Percentiles rank a stretch among this genome's conserved stretches.
These are phyloP conservation scores for Euwallacea fornicatus DNA, from an alignment of 1,140 invertebrate genomes.

Conservation along the genomic window DNA sequence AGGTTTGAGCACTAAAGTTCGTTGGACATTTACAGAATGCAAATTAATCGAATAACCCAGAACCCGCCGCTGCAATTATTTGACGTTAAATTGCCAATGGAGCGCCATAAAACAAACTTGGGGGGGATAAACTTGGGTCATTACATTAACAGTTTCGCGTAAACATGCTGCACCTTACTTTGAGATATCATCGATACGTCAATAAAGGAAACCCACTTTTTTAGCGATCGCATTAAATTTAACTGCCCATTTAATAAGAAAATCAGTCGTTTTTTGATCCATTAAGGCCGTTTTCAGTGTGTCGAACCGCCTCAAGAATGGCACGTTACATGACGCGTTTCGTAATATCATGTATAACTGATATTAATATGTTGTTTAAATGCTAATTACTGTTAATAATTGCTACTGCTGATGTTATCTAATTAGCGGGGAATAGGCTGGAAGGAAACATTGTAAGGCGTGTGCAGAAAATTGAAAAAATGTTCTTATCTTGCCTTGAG, in stretches of 20 bases:
- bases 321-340: slow-evolving; percentile 6
- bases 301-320: background rate
- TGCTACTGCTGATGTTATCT: background rate
- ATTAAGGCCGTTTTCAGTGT: slow-evolving; percentile 14
- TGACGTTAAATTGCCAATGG: slow-evolving; percentile 16
- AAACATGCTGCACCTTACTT: slow-evolving; percentile 29
- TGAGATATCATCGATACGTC: slow-evolving; percentile 26
- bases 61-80: background rate
- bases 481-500: no score
- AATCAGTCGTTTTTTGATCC: slow-evolving; percentile 16
- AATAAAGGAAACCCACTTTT: slow-evolving; percentile 25
- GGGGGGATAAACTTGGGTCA: slow-evolving; percentile 1
- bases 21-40: background rate
- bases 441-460: no score
- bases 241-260: slow-evolving; percentile 21
- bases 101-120: slow-evolving; percentile 1
- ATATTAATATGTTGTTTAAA: slow-evolving; percentile 12
- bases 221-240: slow-evolving; percentile 18
- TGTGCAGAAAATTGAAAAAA: no score
- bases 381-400: slow-evolving; percentile 9
- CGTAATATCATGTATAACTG: slow-evolving; percentile 9
- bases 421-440: no score
- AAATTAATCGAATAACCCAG: background rate
- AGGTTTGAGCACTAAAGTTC: background rate
- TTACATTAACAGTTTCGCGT: slow-evolving; percentile 22